Evolutionary conservation across 2,797 vertebrate species (phyloP).

Genomic region (Anniella stebbinsi): DNA sequence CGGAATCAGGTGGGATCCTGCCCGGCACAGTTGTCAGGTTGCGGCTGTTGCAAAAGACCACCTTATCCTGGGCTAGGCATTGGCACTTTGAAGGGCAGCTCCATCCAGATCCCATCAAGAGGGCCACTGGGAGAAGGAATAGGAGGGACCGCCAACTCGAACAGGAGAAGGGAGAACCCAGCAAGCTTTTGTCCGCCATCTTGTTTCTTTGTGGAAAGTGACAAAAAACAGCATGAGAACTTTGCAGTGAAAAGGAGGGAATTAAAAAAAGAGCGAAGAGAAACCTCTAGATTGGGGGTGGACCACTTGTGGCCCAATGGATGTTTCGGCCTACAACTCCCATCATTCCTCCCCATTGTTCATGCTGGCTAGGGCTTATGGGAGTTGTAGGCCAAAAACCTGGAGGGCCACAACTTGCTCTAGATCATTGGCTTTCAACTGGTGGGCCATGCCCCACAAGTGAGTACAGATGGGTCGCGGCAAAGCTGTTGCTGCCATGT

Average conservation of each 20-base stretch:
- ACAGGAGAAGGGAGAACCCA: slow-evolving; percentile 35
- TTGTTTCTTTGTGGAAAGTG: slow-evolving; percentile 14
- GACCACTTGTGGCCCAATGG: too few species aligned
- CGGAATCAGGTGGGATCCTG: slow-evolving; percentile 81
- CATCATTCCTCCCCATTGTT: too few species aligned
- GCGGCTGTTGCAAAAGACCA: slow-evolving; percentile 85
- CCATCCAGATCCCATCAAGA: slow-evolving; percentile 65
- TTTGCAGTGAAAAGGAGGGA: neutral
- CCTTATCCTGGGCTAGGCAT: slow-evolving; percentile 81
- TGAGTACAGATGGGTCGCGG: too few species aligned
- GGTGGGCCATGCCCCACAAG: too few species aligned
- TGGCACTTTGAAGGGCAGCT: slow-evolving; percentile 84
- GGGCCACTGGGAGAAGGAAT: slow-evolving; percentile 64
- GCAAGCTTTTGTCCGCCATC: neutral
- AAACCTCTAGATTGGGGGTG: neutral
- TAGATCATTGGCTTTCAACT: too few species aligned
- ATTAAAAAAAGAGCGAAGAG: neutral
- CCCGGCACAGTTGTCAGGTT: slow-evolving; percentile 84
- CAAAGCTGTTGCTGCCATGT: too few species aligned
- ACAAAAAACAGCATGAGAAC: neutral
- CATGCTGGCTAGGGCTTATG: too few species aligned
- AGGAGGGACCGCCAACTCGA: slow-evolving; percentile 36
- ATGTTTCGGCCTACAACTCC: too few species aligned
- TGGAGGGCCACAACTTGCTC: too few species aligned
- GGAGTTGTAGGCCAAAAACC: too few species aligned